phyloP scores from a whole-genome alignment of 2,888 invertebrate species.

The Ectemnius cavifrons region DNA sequence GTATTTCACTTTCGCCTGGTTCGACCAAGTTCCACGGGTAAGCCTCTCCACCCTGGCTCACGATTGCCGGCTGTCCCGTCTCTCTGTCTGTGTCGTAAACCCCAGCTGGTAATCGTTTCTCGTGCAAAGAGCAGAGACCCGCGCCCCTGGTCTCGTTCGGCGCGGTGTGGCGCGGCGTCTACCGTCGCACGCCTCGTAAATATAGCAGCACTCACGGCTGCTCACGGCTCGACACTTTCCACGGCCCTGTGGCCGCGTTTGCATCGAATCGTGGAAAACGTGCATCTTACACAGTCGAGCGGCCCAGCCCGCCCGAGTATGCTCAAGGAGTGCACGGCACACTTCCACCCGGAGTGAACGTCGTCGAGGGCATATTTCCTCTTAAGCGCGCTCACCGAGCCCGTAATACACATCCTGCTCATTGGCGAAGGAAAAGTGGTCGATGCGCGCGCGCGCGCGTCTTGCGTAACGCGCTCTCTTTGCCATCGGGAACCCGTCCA shows the following conservation, averaged over 20 bases:
- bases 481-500: neutral
- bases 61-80: neutral
- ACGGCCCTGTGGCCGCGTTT: conserved; percentile 23
- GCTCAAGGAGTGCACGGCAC: neutral
- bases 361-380: neutral
- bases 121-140: neutral
- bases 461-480: conserved; percentile 3
- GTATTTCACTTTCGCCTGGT: too few species aligned
- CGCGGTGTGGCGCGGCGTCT: conserved; percentile 1
- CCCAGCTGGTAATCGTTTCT: conserved; percentile 31
- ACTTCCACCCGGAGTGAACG: neutral
- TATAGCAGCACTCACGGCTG: conserved; percentile 8
- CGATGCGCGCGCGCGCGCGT: conserved; percentile 2
- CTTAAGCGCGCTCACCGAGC: neutral
- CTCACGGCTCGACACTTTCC: conserved; percentile 24
- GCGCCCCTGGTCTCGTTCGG: too few species aligned
- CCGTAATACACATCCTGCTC: conserved; percentile 1
- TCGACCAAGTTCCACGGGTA: too few species aligned
- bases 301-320: neutral
- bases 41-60: conserved; percentile 6
- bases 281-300: conserved; percentile 8
- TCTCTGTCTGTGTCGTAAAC: conserved; percentile 16
- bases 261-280: conserved; percentile 20
- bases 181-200: conserved; percentile 22
- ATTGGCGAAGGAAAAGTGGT: conserved; percentile 2